phyloP scores from a whole-genome alignment of 2,888 invertebrate genomes.

The Thelaira solivaga region DNA sequence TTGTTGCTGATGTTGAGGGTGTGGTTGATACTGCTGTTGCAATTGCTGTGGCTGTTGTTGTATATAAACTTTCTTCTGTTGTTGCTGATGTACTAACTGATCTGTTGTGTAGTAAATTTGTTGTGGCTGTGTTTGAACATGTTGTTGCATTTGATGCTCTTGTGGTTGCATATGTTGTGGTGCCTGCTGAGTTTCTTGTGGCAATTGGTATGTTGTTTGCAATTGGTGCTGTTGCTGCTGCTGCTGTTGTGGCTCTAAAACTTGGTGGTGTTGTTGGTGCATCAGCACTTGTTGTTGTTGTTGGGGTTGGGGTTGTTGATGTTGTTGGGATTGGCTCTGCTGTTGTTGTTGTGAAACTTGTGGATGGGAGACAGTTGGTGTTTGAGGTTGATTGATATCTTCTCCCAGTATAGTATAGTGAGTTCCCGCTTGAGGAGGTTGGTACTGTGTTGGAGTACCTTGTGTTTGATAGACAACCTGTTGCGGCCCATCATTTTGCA shows the following conservation, averaged over 20 bases:
- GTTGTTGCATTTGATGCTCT: conserved; percentile 68
- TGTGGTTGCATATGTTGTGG: conserved; percentile 69
- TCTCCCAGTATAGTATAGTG: conserved; percentile 65
- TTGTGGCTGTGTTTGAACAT: conserved; percentile 70
- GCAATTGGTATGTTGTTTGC: conserved; percentile 64
- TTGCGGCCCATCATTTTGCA: conserved; percentile 76
- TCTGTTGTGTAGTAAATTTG: conserved; percentile 74
- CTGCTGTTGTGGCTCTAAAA: conserved; percentile 65
- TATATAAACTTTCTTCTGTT: conserved; percentile 60
- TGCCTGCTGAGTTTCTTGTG: conserved; percentile 64
- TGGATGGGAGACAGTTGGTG: conserved; percentile 67
- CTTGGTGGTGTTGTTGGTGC: conserved; percentile 67
- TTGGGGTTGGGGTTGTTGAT: conserved; percentile 67
- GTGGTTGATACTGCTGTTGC: conserved; percentile 62
- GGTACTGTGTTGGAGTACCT: conserved; percentile 66
- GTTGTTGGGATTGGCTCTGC: conserved; percentile 66
- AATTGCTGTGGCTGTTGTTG: conserved; percentile 67
- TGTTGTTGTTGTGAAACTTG: conserved; percentile 68
- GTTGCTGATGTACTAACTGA: conserved; percentile 72
- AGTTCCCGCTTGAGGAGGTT: conserved; percentile 64
- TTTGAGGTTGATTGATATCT: conserved; percentile 69
- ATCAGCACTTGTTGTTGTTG: conserved; percentile 66
- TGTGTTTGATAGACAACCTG: conserved; percentile 77
- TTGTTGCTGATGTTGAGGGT: conserved; percentile 63
- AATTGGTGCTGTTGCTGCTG: conserved; percentile 65